phyloP scores from a whole-genome alignment of 2,797 vertebrate species.

The Pipistrellus pygmaeus region DNA sequence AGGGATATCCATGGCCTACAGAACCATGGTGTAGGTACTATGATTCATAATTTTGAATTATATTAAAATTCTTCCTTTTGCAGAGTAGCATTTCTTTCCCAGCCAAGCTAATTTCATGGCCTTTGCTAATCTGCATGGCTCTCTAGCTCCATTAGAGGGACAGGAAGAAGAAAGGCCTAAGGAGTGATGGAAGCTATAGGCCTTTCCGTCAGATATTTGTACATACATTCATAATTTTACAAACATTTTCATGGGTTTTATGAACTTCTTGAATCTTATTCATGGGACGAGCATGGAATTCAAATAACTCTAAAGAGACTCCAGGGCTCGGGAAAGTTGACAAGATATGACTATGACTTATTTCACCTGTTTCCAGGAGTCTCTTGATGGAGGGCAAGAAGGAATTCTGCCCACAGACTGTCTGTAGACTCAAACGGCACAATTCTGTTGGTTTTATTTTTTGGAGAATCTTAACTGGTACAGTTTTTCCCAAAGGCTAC shows the following conservation, averaged over 20 bases:
- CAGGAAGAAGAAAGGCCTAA: neutral
- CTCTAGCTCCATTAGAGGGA: constrained; percentile 29
- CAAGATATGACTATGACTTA: neutral
- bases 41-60: neutral
- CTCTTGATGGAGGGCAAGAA: neutral
- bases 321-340: neutral
- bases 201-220: neutral
- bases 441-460: neutral
- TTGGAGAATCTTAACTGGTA: neutral
- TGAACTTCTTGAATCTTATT: neutral
- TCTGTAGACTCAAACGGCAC: neutral
- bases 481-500: neutral
- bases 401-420: neutral
- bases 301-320: neutral
- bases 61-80: constrained; percentile 1
- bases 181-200: neutral
- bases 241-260: neutral
- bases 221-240: neutral
- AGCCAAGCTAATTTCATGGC: constrained; percentile 37
- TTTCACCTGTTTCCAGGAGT: neutral
- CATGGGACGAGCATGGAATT: neutral
- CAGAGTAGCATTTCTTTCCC: neutral
- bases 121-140: constrained; percentile 39
- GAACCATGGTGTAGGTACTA: neutral
- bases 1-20: neutral